Evolutionary conservation across 2,888 invertebrate species (phyloP).

Genomic region (Ichneumon xanthorius): DNA sequence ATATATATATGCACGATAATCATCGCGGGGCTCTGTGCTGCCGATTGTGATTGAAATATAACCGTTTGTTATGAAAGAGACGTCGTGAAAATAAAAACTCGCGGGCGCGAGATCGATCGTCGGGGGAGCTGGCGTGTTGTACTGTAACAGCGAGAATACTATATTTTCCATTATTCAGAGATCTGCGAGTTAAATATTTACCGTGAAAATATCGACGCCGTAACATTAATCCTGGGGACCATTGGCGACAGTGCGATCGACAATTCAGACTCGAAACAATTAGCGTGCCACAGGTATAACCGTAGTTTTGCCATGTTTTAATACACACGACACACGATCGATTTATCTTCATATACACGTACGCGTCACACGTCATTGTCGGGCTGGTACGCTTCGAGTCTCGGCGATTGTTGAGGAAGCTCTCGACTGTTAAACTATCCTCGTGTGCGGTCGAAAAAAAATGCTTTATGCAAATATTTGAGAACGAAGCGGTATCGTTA

Average conservation of each 20-base stretch:
- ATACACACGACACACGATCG: constrained; percentile 43
- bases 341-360: constrained; percentile 35
- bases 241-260: constrained; percentile 59
- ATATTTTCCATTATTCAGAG: not conserved
- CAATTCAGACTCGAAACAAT: constrained; percentile 28
- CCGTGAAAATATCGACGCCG: not conserved
- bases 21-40: constrained; percentile 9
- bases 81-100: constrained; percentile 22
- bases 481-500: not conserved
- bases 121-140: not conserved
- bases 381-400: constrained; percentile 42
- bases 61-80: constrained; percentile 24
- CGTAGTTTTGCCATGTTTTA: not conserved
- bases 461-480: not conserved
- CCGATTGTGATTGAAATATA: constrained; percentile 37
- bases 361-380: constrained; percentile 36
- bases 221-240: constrained; percentile 44
- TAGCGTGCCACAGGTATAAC: constrained; percentile 57
- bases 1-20: constrained; percentile 14
- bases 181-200: constrained; percentile 9
- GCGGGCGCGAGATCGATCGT: constrained; percentile 14
- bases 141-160: not conserved
- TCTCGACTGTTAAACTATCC: not conserved
- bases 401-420: constrained; percentile 13
- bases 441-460: not conserved